Percentiles rank a stretch among this genome's conserved stretches.
Conservation (phyloP, 2,113 vertebrate genomes). For the Ciconia maguari region DNA sequence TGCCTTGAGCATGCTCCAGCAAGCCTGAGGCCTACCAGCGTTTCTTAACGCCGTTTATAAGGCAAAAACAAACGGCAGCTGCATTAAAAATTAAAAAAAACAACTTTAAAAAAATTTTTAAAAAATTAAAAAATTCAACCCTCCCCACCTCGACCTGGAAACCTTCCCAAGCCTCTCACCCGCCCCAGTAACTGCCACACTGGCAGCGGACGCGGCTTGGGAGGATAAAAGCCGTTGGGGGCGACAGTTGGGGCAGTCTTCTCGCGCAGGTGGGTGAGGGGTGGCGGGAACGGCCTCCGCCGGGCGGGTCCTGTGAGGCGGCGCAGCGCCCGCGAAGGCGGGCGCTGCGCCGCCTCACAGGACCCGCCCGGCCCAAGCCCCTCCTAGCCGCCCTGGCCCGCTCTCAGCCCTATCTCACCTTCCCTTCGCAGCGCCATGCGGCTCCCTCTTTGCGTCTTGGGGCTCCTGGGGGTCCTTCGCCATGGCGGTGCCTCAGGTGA, state of each 20-base stretch:
- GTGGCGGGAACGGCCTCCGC: background rate
- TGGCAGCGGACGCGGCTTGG: no score
- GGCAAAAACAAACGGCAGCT: background rate
- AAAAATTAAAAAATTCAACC: background rate
- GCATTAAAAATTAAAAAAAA: background rate
- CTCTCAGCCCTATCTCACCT: rapidly evolving
- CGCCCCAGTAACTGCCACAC: rapidly evolving
- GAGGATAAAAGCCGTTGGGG: background rate
- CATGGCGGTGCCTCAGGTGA: background rate
- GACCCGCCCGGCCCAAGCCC: background rate
- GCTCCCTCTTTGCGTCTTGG: rapidly evolving
- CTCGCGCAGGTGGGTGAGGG: background rate
- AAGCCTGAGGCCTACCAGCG: background rate
- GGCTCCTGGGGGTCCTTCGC: background rate
- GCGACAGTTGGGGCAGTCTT: background rate
- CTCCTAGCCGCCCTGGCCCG: background rate
- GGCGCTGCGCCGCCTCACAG: background rate
- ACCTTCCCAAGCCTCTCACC: background rate
- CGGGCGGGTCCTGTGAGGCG: background rate
- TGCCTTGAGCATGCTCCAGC: background rate
- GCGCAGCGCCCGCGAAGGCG: background rate
- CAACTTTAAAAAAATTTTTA: background rate
- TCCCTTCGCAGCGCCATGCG: background rate
- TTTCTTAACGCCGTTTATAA: background rate
- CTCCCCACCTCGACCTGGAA: background rate